These are phyloP conservation scores for Drosophila colorata DNA, from an alignment of 2,888 invertebrate species.

Conservation along the genomic window DNA sequence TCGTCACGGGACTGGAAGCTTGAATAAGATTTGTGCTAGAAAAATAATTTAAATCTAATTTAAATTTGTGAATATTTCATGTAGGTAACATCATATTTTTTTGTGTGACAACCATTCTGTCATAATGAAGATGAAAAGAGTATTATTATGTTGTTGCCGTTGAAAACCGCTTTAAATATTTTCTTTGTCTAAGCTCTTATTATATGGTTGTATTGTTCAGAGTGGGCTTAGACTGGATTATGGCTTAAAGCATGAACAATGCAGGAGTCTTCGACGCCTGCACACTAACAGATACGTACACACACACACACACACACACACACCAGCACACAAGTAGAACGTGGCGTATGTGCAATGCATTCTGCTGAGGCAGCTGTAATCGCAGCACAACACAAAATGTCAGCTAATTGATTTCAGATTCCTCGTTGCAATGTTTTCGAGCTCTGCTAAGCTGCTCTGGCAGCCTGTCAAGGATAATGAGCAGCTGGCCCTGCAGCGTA, in stretches of 20 bases:
- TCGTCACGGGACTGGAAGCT: no score
- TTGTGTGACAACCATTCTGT: no score
- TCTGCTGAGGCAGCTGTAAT: constrained; percentile 24
- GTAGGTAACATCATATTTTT: no score
- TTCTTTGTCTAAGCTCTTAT: constrained; percentile 14
- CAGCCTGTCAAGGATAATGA: constrained; percentile 25
- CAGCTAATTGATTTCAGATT: constrained; percentile 52
- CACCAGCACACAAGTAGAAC: not conserved
- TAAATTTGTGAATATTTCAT: no score
- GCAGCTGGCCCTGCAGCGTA: constrained; percentile 18
- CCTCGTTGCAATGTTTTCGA: constrained; percentile 28
- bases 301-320: not conserved
- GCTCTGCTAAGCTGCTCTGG: constrained; percentile 34
- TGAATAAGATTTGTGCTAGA: no score
- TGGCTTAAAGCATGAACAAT: constrained; percentile 41
- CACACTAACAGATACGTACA: constrained; percentile 10
- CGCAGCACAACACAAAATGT: constrained; percentile 25
- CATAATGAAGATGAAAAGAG: not conserved
- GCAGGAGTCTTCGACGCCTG: constrained; percentile 36
- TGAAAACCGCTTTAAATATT: not conserved
- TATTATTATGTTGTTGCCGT: not conserved
- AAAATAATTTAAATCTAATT: no score
- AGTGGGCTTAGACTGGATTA: constrained; percentile 46
- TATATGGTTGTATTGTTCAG: constrained; percentile 17
- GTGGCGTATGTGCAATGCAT: constrained; percentile 7